phyloP scores from a whole-genome alignment of 2,113 vertebrate genomes.

The Anolis sagrei region DNA sequence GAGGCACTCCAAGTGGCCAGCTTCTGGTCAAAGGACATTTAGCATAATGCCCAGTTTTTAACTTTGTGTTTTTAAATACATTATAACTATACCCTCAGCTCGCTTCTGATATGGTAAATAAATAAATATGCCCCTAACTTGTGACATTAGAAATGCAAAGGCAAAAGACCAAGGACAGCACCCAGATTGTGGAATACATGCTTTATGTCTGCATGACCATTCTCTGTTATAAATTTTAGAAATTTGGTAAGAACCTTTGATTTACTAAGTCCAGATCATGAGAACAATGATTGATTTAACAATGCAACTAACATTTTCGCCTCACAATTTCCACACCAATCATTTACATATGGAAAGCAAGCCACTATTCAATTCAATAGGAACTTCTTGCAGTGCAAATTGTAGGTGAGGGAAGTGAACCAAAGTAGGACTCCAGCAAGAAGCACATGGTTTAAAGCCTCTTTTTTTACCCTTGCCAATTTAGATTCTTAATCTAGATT shows the following conservation, averaged over 20 bases:
- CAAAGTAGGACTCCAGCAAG: background rate
- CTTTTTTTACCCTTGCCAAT: background rate
- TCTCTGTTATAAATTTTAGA: background rate
- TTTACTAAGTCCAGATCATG: background rate
- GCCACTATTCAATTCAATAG: background rate
- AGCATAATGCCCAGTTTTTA: no score
- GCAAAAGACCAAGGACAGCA: background rate
- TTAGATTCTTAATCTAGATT: background rate
- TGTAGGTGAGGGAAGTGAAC: background rate
- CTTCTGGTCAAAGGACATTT: no score
- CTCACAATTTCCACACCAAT: background rate
- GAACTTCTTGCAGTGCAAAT: background rate
- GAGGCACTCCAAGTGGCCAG: no score
- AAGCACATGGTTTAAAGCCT: background rate
- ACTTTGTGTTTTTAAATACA: no score
- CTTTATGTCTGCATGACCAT: background rate
- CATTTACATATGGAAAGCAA: background rate
- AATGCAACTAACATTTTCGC: background rate
- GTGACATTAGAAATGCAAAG: background rate
- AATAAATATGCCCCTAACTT: background rate
- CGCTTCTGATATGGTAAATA: no score
- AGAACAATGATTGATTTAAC: background rate
- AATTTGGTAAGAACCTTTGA: background rate
- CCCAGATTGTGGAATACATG: background rate
- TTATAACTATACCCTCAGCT: no score